Evolutionary conservation across 2,113 vertebrate species (phyloP), one percentile per base, ranked within the genome.

Genomic region (Chitala chitala): DNA sequence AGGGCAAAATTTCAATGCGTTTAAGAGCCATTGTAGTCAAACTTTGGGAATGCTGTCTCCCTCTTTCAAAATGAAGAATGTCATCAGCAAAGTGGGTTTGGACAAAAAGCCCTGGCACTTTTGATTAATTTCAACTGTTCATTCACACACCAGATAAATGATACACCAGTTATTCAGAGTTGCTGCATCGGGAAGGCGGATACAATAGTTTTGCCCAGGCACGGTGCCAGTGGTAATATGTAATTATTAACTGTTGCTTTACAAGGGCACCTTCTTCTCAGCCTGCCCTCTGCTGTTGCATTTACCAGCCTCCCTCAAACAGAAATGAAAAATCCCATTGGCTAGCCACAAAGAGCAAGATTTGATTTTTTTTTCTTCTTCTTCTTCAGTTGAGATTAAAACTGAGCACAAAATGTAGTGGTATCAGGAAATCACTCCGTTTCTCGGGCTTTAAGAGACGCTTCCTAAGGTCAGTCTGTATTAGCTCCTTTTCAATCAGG

Each of bases 41-140:
- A 65, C 17, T 42, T 22, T 40, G 15, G 20, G 36, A 9, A 40
- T 65, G 22, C 33, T 42, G 29, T 65, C 17, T 1, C 17, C 36
- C 42, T 20, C 61, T 65, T 65, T 65, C 36, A 65, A 65, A 65
- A 65, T 65, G 36, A 65, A 65, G 42, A 65, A 64, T 64, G 33
- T 40, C 61, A 64, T 64, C 61, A 64, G 61, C 26, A 64, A 64
- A 64, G 61, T 64, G 61, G 26, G 42, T 17, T 29, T 9, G 8
- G 17, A 64, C 61, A 64, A 64, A 64, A 36, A 38, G 36, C 12
- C 17, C 17, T 64, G 61, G 61, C 61, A 64, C 61, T 40, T 64
- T 64, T 64, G 61, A 64, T 64, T 64, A 64, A 64, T 64, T 40
- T 64, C 61, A 64, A 40, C 33, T 38, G 33, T 65, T 65, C 61